phyloP scores from a whole-genome alignment of 2,113 vertebrate genomes.

The Lanius collurio region DNA sequence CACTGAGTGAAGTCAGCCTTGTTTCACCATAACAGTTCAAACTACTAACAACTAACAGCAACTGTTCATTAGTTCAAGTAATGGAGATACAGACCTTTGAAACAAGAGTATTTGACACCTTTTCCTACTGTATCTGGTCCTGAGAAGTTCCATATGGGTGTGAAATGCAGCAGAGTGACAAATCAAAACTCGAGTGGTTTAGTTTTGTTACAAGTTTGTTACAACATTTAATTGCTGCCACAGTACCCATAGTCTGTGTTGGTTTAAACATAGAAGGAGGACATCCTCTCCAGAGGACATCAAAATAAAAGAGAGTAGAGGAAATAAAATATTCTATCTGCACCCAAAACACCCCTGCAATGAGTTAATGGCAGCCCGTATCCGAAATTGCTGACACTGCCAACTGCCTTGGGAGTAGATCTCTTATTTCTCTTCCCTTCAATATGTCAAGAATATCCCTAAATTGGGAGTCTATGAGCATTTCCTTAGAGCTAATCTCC shows the following conservation, averaged over 20 bases:
- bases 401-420: neutral
- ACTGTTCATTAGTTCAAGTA: neutral
- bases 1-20: neutral
- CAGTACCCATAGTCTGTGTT: neutral
- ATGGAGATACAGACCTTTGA: neutral
- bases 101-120: neutral
- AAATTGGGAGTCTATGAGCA: neutral
- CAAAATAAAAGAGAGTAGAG: neutral
- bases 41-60: neutral
- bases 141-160: neutral
- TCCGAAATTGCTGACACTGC: neutral
- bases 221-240: neutral
- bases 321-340: neutral
- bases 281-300: neutral
- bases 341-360: neutral
- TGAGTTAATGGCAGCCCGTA: neutral
- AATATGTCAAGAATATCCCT: neutral
- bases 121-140: neutral
- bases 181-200: neutral
- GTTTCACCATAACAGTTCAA: neutral
- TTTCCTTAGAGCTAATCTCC: constrained; percentile 6
- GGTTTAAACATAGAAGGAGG: neutral
- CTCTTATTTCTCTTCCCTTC: neutral
- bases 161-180: neutral
- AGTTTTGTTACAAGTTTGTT: neutral